Base-by-base conservation (phyloP, 2,888 invertebrate species). In the Therioaphis trifolii region DNA sequence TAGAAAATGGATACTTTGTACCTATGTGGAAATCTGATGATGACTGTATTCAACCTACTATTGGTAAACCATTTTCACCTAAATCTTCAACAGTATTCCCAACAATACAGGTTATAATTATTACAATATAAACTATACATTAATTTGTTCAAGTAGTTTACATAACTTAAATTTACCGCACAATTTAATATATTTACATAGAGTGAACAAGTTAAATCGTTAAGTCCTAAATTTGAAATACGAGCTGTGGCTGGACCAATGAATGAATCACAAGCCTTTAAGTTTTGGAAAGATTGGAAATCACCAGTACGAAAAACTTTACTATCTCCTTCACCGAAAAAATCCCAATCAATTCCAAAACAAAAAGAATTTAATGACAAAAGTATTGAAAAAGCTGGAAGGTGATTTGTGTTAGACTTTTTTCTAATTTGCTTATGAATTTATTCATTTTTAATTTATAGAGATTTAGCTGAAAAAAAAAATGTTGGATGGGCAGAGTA, bases 161-260 rank as follows among this genome's bases (percentile, higher is more conserved):
- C n/a, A n/a, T n/a, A n/a, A n/a, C n/a, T n/a, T n/a, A n/a, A n/a
- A n/a, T n/a, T n/a, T n/a, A n/a, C n/a, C n/a, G n/a, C n/a, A n/a
- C n/a, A n/a, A n/a, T 27, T 71, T 27, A 12, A 46, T 27, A n/a
- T 78, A 58, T 82, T 55, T 0, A 29, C 58, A 52, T 52, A 84
- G 78, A 71, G n/a, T 58, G 35, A 35, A 35, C 35, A 46, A 69
- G 35, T 29, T 63, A 92, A 94, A 88, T 93, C 93, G 0, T 89
- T 94, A 14, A 92, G 91, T 86, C 93, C 94, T 0, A 91, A 92
- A 71, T 88, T 93, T 86, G 94, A 94, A 90, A 94, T 96, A 86
- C 92, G 92, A 87, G 97, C 97, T 0, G 93, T 93, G 89, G 97
- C 97, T 12, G 98, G 98, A 0, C 98, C 98, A 24, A 97, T 97